These are phyloP conservation scores for Leucopsar rothschildi DNA, from an alignment of 2,113 vertebrate genomes.

Conservation along the genomic window DNA sequence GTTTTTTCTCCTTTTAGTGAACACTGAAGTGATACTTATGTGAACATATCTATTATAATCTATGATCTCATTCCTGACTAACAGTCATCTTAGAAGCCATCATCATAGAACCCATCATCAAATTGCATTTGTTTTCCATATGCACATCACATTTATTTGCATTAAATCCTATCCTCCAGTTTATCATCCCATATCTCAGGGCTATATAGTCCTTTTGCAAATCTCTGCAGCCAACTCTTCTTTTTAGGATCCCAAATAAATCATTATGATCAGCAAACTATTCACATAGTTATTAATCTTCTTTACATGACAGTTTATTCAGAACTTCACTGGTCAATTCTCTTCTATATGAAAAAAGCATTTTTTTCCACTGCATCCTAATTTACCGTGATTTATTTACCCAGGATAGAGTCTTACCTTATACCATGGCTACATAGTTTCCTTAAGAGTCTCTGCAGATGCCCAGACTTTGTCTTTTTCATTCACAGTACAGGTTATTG, in stretches of 20 bases:
- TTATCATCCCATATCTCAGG: neutral
- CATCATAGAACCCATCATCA: neutral
- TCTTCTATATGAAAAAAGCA: neutral
- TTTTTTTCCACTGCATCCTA: neutral
- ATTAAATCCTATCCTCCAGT: neutral
- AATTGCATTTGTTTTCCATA: neutral
- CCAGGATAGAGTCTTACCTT: neutral
- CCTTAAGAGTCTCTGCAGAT: neutral
- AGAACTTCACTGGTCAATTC: neutral
- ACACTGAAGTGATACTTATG: neutral
- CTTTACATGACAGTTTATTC: neutral
- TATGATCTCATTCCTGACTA: neutral
- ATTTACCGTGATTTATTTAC: neutral
- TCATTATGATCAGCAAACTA: neutral
- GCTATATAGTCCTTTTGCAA: neutral
- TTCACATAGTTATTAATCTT: neutral
- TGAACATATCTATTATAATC: neutral
- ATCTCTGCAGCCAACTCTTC: neutral
- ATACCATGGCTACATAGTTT: neutral
- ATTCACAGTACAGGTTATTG: neutral
- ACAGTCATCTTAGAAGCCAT: neutral
- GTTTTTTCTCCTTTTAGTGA: fast-evolving
- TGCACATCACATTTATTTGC: neutral
- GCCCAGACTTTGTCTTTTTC: neutral
- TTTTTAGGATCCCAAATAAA: neutral